Base-by-base conservation (phyloP, 2,888 invertebrate genomes). In the Carpatolechia fugitivella region DNA sequence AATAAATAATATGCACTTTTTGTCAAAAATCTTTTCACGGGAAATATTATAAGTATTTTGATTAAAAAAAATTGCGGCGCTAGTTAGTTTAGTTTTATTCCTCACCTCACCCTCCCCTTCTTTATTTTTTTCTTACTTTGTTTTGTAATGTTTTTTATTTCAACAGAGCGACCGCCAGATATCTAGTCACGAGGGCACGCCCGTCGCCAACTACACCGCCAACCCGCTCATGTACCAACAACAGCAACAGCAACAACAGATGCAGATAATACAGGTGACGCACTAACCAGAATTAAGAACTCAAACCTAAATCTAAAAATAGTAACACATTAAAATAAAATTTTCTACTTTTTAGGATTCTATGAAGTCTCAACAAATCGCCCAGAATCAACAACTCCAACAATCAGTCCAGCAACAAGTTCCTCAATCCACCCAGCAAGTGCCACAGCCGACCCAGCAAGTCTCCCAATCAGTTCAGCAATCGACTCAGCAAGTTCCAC, bases 101-200 rank as follows among this genome's bases (percentile, higher is more conserved):
- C n/a, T n/a, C n/a, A n/a, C 24, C 6, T 24, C 6, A 24, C 24
- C 24, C 3, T 24, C 3, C 24, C 6, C 3, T 24, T 4, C 6
- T 24, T 24, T 24, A 24, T 24, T 24, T 24, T 24, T 3, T 24
- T 24, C 24, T 24, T 24, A 24, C 6, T 4, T 24, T 24, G 3
- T 24, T 4, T 24, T 24, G 24, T 24, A 24, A 4, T 24, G 3
- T 24, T 24, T 24, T 67, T 65, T 78, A 56, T 76, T 87, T 56
- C 86, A 85, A 64, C 87, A 87, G 72, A 82, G 75, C 68, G 88
- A 89, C 61, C 76, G 90, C 78, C 87, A 88, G 76, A 87, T 86
- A 69, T 90, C 86, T 82, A 89, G 87, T 84, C 90, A 86, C 74
- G 90, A 90, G 78, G 87, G 90, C 78, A 89, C 88, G 6, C 88